A percentile compares a stretch with the other conserved stretches of the same genome.
phyloP scores from a whole-genome alignment of 2,888 invertebrate genomes.

The Cerastis rubricosa region DNA sequence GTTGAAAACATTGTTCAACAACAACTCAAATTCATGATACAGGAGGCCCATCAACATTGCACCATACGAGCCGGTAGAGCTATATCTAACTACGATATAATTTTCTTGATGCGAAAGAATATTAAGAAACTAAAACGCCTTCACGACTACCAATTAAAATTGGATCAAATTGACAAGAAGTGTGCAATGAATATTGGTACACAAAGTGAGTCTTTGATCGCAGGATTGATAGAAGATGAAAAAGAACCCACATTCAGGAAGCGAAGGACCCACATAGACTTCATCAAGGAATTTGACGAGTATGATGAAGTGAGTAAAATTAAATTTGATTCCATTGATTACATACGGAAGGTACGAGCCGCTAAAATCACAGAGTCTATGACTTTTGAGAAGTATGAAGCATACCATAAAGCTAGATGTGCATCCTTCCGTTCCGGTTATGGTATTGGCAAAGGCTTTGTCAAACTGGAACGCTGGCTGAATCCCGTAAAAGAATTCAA shows the following conservation, averaged over 20 bases:
- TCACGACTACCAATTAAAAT: constrained; percentile 93
- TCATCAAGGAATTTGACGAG: constrained; percentile 90
- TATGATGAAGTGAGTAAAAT: constrained; percentile 89
- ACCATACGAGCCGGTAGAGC: constrained; percentile 92
- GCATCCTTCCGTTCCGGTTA: constrained; percentile 92
- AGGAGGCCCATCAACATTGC: constrained; percentile 93
- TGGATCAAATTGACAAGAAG: constrained; percentile 87
- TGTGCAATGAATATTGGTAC: constrained; percentile 71
- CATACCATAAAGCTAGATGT: constrained; percentile 95
- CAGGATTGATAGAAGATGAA: constrained; percentile 88
- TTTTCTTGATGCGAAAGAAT: constrained; percentile 96
- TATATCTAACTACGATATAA: constrained; percentile 92
- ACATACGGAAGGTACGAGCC: constrained; percentile 91
- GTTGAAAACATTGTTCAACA: constrained; percentile 96
- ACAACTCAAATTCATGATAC: constrained; percentile 95
- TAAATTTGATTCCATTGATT: constrained; percentile 90
- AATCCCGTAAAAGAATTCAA: constrained; percentile 92
- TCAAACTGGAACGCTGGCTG: constrained; percentile 92
- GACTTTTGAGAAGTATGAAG: constrained; percentile 92
- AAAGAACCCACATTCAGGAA: constrained; percentile 87
- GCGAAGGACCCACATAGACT: constrained; percentile 85
- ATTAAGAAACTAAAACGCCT: constrained; percentile 94
- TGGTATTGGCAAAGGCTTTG: constrained; percentile 88
- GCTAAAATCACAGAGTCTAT: constrained; percentile 89
- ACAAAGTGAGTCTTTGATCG: constrained; percentile 74